These are phyloP conservation scores for Melangyna quadrimaculata DNA, from an alignment of 2,888 invertebrate species.

Conservation along the genomic window DNA sequence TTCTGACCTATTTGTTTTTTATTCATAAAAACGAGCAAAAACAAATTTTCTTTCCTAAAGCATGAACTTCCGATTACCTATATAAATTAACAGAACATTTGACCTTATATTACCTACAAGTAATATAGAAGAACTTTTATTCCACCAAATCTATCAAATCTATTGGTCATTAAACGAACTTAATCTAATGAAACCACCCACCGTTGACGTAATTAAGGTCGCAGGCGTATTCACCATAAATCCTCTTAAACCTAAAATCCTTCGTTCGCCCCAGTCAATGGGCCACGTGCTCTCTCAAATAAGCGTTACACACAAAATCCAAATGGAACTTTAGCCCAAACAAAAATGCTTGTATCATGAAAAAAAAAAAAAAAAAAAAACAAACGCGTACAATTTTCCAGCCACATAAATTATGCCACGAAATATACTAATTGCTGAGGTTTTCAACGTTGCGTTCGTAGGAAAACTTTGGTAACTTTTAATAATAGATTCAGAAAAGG, in stretches of 20 bases:
- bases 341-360: slow-evolving; percentile 21
- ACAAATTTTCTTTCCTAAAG: slow-evolving; percentile 43
- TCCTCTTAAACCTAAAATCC: slow-evolving; percentile 43
- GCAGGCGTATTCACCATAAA: slow-evolving; percentile 58
- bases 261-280: slow-evolving; percentile 45
- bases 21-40: not conserved
- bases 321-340: slow-evolving; percentile 47
- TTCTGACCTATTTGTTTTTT: not conserved
- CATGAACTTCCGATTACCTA: slow-evolving; percentile 54
- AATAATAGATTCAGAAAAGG: slow-evolving; percentile 43
- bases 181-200: slow-evolving; percentile 57
- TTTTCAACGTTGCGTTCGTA: slow-evolving; percentile 46
- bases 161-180: slow-evolving; percentile 65
- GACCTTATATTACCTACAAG: slow-evolving; percentile 50
- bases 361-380: slow-evolving; percentile 4
- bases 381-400: slow-evolving; percentile 55
- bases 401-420: slow-evolving; percentile 56
- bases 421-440: slow-evolving; percentile 68
- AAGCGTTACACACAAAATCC: slow-evolving; percentile 54
- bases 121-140: slow-evolving; percentile 37
- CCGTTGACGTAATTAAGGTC: slow-evolving; percentile 67
- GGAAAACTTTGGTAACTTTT: slow-evolving; percentile 59
- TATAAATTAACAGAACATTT: slow-evolving; percentile 52
- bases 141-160: slow-evolving; percentile 62
- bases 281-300: slow-evolving; percentile 57